A percentile compares a stretch with the other conserved stretches of the same genome.
These are phyloP conservation scores for Zelostemma sp. DNA, from an alignment of 1,140 invertebrate genomes.

Conservation along the genomic window DNA sequence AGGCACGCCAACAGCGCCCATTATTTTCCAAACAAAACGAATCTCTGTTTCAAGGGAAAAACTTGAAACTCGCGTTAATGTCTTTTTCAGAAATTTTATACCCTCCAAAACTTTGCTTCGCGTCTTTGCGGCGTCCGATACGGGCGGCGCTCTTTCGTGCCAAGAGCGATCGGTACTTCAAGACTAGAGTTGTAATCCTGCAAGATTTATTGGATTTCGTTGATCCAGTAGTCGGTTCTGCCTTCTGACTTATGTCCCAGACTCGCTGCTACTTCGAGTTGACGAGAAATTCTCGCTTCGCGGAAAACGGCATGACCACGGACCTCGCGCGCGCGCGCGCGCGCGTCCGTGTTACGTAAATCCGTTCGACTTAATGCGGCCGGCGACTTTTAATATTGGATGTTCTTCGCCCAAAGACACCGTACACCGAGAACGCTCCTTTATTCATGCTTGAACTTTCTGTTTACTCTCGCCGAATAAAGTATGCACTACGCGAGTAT, in stretches of 20 bases:
- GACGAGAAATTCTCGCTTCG: constrained; percentile 26
- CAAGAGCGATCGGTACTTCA: constrained; percentile 44
- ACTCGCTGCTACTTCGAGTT: constrained; percentile 16
- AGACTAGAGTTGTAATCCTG: constrained; percentile 59
- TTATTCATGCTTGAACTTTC: constrained; percentile 21
- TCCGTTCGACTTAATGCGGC: constrained; percentile 28
- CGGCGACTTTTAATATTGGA: constrained; percentile 33
- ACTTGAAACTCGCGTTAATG: not conserved
- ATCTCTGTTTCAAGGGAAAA: not conserved
- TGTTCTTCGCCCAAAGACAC: constrained; percentile 15
- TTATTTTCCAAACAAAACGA: not conserved
- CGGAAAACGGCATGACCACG: constrained; percentile 13
- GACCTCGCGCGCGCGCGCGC: not conserved
- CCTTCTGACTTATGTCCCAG: constrained; percentile 31
- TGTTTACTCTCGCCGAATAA: constrained; percentile 5
- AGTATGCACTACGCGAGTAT: not conserved
- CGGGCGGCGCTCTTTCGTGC: constrained; percentile 5
- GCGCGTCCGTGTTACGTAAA: constrained; percentile 18
- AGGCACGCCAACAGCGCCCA: not conserved
- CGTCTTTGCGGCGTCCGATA: constrained; percentile 6
- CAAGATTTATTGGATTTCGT: constrained; percentile 65
- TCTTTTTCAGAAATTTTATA: not conserved
- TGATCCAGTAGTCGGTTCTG: constrained; percentile 57
- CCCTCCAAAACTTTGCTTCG: not conserved
- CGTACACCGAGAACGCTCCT: constrained; percentile 11